Evolutionary conservation across 2,888 invertebrate species (phyloP).

Genomic region (Caenorhabditis becei): DNA sequence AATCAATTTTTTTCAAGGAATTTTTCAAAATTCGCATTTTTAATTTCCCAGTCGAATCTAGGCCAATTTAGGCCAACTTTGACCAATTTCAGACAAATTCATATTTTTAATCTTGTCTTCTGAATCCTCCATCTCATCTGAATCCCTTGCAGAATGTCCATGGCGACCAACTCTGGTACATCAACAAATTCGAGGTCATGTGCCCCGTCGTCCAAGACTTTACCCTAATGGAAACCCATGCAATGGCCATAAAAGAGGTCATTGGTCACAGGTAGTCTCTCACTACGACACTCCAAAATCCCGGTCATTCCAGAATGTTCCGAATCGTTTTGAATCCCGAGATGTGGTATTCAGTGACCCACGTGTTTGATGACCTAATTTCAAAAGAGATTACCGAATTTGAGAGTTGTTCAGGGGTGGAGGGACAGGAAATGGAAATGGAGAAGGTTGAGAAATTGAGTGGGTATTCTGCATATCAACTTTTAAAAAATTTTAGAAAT

Average conservation of each 20-base stretch:
- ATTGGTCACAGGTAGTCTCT: no score
- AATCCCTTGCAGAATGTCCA: background rate
- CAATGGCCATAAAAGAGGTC: background rate
- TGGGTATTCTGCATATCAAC: background rate
- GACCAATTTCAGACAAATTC: no score
- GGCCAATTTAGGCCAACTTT: no score
- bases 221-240: background rate
- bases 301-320: background rate
- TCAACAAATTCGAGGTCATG: background rate
- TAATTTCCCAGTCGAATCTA: no score
- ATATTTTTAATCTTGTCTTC: no score
- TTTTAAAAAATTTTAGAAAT: no score
- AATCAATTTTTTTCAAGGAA: no score
- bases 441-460: background rate
- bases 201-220: background rate
- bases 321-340: background rate
- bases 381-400: background rate
- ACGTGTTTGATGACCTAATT: background rate
- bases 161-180: background rate
- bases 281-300: no score
- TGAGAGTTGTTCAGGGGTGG: background rate
- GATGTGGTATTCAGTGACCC: constrained; percentile 3
- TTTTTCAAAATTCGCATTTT: no score
- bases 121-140: no score
- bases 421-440: background rate